Evolutionary conservation across 1,140 invertebrate species (phyloP), one percentile per base, ranked within the genome.

Genomic region (Latrodectus geometricus): DNA sequence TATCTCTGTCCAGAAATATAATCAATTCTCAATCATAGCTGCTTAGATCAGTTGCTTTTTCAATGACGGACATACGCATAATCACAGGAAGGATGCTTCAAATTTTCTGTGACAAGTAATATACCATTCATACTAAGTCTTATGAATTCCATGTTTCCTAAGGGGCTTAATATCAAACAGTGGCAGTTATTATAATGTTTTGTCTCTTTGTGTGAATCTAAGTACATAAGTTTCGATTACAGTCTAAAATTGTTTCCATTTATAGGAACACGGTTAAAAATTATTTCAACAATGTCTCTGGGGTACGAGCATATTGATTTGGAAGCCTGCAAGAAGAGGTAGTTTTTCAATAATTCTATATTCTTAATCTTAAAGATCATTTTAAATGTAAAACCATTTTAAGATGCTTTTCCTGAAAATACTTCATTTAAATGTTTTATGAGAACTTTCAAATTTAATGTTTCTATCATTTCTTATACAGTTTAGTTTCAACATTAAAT

Each of bases 251-350:
- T 3, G 5, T 35, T 35, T 20, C 17, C 49, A 35, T 49, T 17
- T 77, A 4, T 93, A 92, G 96, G 96, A 11, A 90, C 93, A 8
- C 92, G 94, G 56, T 91, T 99, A 68, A 96, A 96, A 92, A 95
- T 97, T 7, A 92, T 98, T 17, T 94, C 93, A 0, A 97, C 97
- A 0, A 96, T 97, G 92, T 97, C 97, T 3, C 97, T 98, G 11
- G 97, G 97, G 0, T 90, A 91, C 85, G 92, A 93, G 20, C 92
- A 93, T 82, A 90, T 93, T 80, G 92, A 93, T 88, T 65, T 92
- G 4, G 88, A 89, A 11, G 92, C 90, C 87, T 93, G 92, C 88
- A 89, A 89, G 52, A 88, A 89, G 76, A 87, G 91, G 90, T 84
- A 66, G 50, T 12, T 12, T 21, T 70, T 2, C 14, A n/a, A n/a